Percentiles rank a stretch among this genome's conserved stretches.
These are phyloP conservation scores for Amblyornis subalaris DNA, from an alignment of 2,113 vertebrate species.

Conservation along the genomic window DNA sequence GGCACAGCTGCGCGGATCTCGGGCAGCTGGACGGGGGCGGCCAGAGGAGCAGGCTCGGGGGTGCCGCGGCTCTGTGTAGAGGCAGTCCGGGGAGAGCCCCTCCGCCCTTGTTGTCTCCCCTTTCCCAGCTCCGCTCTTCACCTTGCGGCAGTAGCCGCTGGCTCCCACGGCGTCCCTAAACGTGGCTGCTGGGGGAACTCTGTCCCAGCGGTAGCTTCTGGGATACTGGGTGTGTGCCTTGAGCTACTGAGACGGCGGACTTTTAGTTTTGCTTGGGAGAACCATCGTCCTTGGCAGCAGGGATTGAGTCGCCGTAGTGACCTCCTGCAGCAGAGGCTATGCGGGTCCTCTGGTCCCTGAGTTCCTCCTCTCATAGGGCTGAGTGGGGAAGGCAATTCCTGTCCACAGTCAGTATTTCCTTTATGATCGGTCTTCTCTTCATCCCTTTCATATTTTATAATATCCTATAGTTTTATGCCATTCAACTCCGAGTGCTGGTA, in stretches of 20 bases:
- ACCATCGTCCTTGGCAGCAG: fast-evolving
- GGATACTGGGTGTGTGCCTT: fast-evolving
- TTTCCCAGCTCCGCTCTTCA: neutral
- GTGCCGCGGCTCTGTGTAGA: fast-evolving
- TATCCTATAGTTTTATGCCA: neutral
- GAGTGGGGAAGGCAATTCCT: neutral
- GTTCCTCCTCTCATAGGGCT: neutral
- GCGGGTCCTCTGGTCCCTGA: no score
- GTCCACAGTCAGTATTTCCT: neutral
- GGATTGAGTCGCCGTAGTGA: neutral
- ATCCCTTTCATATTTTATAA: neutral
- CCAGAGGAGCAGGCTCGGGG: fast-evolving
- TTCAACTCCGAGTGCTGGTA: neutral
- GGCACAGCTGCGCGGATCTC: fast-evolving
- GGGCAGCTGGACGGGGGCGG: no score
- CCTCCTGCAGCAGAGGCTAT: fast-evolving
- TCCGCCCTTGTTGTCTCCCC: fast-evolving
- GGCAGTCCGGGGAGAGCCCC: fast-evolving
- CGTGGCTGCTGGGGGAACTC: fast-evolving
- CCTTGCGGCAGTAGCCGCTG: fast-evolving
- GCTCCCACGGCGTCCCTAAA: fast-evolving
- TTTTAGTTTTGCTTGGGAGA: neutral
- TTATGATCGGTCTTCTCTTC: neutral
- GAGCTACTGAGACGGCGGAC: fast-evolving
- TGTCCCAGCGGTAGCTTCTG: fast-evolving